Evolutionary conservation across 2,888 invertebrate genomes (phyloP).

Genomic region (Tachina grossa): DNA sequence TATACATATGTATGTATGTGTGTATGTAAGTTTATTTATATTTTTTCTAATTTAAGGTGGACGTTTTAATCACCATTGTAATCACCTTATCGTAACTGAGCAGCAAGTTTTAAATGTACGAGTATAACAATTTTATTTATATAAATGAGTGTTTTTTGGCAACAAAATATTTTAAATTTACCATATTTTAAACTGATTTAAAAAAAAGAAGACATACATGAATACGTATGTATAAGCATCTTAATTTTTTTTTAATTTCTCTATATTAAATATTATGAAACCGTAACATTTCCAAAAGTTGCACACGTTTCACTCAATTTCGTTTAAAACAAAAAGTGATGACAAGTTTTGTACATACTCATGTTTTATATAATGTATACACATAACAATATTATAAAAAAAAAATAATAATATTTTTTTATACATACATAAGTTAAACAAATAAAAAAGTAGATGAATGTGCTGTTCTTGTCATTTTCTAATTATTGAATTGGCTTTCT

Average conservation of each 20-base stretch:
- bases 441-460: not conserved
- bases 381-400: not conserved
- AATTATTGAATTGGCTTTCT: conserved; percentile 44
- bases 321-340: conserved; percentile 36
- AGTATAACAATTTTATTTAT: conserved; percentile 26
- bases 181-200: no score
- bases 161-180: conserved; percentile 39
- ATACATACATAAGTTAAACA: not conserved
- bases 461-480: conserved; percentile 47
- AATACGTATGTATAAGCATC: not conserved
- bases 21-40: no score
- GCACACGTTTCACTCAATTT: conserved; percentile 69
- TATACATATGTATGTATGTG: not conserved
- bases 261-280: not conserved
- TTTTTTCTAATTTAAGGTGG: not conserved
- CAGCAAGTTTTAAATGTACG: conserved; percentile 18
- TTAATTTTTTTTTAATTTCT: conserved; percentile 12
- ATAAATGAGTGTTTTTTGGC: conserved; percentile 2
- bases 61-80: not conserved
- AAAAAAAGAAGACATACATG: not conserved
- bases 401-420: not conserved
- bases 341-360: conserved; percentile 38
- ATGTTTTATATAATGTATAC: not conserved
- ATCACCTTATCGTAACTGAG: not conserved
- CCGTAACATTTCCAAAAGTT: conserved; percentile 36